phyloP scores from a whole-genome alignment of 37 sponge, comb jelly and placozoan genomes.

The Beroe ovata region DNA sequence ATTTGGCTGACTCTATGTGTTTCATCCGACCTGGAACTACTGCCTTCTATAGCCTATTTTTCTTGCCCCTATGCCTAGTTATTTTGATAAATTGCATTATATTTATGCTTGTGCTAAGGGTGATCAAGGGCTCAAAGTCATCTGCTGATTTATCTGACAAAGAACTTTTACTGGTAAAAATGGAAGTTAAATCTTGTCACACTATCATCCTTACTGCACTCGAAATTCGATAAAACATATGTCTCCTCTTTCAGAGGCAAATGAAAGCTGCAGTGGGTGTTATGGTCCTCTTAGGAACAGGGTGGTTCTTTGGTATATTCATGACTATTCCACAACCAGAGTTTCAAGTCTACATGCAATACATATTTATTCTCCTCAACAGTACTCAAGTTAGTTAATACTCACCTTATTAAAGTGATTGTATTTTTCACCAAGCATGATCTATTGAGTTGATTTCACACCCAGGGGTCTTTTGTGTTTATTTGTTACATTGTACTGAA shows the following conservation, averaged over 20 bases:
- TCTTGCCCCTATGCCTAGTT: neutral
- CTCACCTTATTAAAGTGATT: too few species aligned
- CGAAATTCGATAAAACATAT: too few species aligned
- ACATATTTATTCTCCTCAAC: slow-evolving; percentile 44
- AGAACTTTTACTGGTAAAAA: slow-evolving; percentile 29
- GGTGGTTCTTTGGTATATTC: slow-evolving; percentile 59
- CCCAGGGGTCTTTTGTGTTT: slow-evolving; percentile 43
- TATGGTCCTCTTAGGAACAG: slow-evolving; percentile 34
- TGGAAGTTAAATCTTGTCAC: too few species aligned
- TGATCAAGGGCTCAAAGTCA: slow-evolving; percentile 35
- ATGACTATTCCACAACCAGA: slow-evolving; percentile 13
- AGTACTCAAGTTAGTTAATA: slow-evolving; percentile 10
- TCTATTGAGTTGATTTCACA: neutral
- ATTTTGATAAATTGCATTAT: neutral
- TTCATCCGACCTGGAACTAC: slow-evolving; percentile 4
- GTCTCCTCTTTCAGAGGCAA: slow-evolving; percentile 33
- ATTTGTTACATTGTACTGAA: slow-evolving; percentile 24
- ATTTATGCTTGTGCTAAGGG: slow-evolving; percentile 27
- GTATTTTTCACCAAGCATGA: neutral
- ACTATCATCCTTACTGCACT: too few species aligned
- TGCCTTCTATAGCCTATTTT: slow-evolving; percentile 11
- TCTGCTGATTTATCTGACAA: neutral
- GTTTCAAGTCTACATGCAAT: slow-evolving; percentile 15
- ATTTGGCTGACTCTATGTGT: slow-evolving; percentile 39
- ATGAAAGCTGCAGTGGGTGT: slow-evolving; percentile 57